Evolutionary conservation across 2,797 vertebrate genomes (phyloP), one percentile per base, ranked within the genome.

Genomic region (Sylvia borin): DNA sequence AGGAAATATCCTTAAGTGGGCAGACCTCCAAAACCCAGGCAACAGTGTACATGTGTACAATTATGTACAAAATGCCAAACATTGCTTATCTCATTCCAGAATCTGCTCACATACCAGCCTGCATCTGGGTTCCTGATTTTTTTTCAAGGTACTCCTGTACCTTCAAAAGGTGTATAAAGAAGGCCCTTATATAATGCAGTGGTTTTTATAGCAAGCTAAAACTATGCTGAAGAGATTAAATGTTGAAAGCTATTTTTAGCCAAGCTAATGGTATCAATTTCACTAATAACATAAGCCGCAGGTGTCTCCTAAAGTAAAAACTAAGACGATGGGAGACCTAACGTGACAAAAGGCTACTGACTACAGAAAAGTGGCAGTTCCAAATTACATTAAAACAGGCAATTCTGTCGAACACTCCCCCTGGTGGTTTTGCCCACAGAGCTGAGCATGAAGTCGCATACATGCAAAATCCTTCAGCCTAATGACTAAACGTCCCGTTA

Each of bases 401-500:
- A 62, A 21, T 71, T 87, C 79, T 93, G 74, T 45, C 70, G 67
- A 91, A 93, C 9, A 11, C 95, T 97, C 97, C 98, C 97, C 60
- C 98, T 98, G 92, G 96, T 92, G 98, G 97, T 94, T 96, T 93
- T 90, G 68, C 64, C 85, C 77, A 54, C 36, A 85, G 53, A n/a
- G 19, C 83, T 38, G 73, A 88, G 58, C 70, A 25, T 70, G 60
- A 94, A 81, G 36, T 68, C 29, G 42, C 36, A 53, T 1, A 43
- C 25, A 54, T 1, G 2, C 57, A 82, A 90, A 90, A 96, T 90
- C 85, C 93, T 88, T 45, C 72, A 71, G 85, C 81, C 92, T 97
- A 97, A 96, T 83, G 95, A 96, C 88, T 88, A 95, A 95, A 96
- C 15, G 85, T 84, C 95, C 90, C 12, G 10, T 92, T 98, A 98